A percentile compares a stretch with the other conserved stretches of the same genome.
These are phyloP conservation scores for Hypothenemus hampei DNA, from an alignment of 1,140 invertebrate species.

Conservation along the genomic window DNA sequence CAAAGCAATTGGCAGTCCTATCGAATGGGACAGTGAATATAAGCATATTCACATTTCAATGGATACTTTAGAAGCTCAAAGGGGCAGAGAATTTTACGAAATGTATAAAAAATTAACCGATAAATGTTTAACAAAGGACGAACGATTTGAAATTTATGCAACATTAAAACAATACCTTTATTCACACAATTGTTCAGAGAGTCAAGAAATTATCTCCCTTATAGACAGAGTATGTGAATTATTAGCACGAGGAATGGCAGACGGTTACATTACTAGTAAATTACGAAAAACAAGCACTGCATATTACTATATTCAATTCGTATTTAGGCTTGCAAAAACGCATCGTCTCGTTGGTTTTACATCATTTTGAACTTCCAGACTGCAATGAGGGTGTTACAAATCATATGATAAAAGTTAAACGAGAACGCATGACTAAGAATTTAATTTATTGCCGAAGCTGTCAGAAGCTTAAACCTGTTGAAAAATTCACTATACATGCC, in stretches of 20 bases:
- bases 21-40: conserved; percentile 55
- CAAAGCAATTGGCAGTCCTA: conserved; percentile 55
- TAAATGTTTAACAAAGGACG: conserved; percentile 46
- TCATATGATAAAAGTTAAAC: conserved; percentile 47
- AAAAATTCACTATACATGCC: conserved; percentile 48
- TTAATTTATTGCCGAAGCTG: conserved; percentile 52
- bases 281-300: too few species aligned
- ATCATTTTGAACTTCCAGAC: conserved; percentile 51
- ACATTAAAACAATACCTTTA: conserved; percentile 53
- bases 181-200: conserved; percentile 50
- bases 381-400: conserved; percentile 51
- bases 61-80: conserved; percentile 62
- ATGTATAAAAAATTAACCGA: conserved; percentile 54
- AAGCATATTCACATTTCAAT: conserved; percentile 56
- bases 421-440: conserved; percentile 49
- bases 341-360: conserved; percentile 50
- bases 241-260: conserved; percentile 49
- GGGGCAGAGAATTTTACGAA: conserved; percentile 55
- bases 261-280: conserved; percentile 48
- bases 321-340: conserved; percentile 49
- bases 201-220: conserved; percentile 52
- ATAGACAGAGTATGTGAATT: conserved; percentile 59
- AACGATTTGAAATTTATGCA: conserved; percentile 54
- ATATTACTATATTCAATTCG: background rate
- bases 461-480: conserved; percentile 50